These are phyloP conservation scores for Neolamprologus longior DNA, from an alignment of 2,113 vertebrate genomes.

Conservation along the genomic window DNA sequence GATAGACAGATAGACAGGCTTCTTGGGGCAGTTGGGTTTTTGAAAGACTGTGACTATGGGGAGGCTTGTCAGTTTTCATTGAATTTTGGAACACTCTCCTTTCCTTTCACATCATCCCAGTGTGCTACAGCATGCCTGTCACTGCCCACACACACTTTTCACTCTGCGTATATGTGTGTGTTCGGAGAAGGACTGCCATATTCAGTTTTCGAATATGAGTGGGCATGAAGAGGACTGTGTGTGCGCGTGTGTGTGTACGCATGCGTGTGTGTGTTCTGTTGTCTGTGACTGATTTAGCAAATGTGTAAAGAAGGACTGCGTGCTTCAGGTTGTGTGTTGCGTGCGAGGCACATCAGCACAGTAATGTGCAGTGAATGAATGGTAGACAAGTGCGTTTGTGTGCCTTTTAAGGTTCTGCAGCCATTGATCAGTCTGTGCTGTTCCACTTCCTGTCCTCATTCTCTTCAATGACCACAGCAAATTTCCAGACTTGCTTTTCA, in stretches of 20 bases:
- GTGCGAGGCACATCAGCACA: background rate
- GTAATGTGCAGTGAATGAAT: background rate
- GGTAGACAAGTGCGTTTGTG: background rate
- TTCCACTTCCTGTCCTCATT: background rate
- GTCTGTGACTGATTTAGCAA: background rate
- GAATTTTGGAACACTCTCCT: conserved; percentile 10
- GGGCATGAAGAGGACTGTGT: background rate
- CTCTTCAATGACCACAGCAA: background rate
- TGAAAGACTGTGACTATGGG: conserved; percentile 1
- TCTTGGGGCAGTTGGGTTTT: background rate
- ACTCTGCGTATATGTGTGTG: background rate
- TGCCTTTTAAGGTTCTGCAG: background rate
- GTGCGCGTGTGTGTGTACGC: background rate
- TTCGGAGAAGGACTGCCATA: background rate
- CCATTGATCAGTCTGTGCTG: background rate
- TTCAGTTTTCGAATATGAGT: background rate
- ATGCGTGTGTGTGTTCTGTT: background rate
- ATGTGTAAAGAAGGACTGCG: background rate
- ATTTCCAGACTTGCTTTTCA: background rate
- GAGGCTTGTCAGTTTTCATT: conserved; percentile 32
- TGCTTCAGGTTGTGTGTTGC: background rate
- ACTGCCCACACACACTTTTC: conserved; percentile 10
- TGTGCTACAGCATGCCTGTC: conserved; percentile 9
- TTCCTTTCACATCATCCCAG: background rate
- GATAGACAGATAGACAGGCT: background rate